These are phyloP conservation scores for Tinea trinotella DNA, from an alignment of 2,888 invertebrate genomes.

Conservation along the genomic window DNA sequence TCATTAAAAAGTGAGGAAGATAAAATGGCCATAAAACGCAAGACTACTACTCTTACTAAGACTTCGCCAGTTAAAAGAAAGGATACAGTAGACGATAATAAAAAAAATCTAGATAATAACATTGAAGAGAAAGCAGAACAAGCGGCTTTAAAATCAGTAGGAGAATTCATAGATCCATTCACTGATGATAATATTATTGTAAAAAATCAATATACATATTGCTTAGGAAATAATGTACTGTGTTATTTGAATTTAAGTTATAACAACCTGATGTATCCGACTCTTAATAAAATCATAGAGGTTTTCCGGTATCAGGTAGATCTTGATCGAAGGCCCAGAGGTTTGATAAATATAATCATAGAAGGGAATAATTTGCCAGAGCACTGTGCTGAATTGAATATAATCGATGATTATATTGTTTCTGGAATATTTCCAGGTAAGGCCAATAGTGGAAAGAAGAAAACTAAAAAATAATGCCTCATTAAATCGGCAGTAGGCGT, in stretches of 20 bases:
- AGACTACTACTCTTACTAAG: constrained; percentile 20
- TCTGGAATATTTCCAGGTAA: not conserved
- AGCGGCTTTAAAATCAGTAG: constrained; percentile 30
- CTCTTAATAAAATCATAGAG: constrained; percentile 32
- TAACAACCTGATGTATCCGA: constrained; percentile 35
- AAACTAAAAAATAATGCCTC: not conserved
- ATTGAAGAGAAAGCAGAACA: constrained; percentile 32
- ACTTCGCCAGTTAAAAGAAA: too few species aligned
- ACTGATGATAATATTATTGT: constrained; percentile 26
- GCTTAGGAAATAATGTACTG: constrained; percentile 40
- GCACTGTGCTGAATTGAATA: constrained; percentile 31
- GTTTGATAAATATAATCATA: constrained; percentile 38
- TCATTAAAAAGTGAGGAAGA: constrained; percentile 30
- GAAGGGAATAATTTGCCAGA: constrained; percentile 46
- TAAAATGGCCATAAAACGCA: constrained; percentile 27
- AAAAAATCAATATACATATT: constrained; percentile 29
- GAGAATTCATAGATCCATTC: constrained; percentile 35
- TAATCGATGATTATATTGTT: constrained; percentile 28
- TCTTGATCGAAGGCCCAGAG: constrained; percentile 33
- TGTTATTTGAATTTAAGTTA: constrained; percentile 42
- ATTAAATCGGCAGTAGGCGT: too few species aligned
- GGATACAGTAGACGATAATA: too few species aligned
- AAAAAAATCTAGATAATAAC: too few species aligned
- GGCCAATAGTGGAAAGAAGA: not conserved
- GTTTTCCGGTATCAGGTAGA: constrained; percentile 35